Evolutionary conservation across 2,797 vertebrate genomes (phyloP), one percentile per base, ranked within the genome.

Genomic region (Diplodus sargus): DNA sequence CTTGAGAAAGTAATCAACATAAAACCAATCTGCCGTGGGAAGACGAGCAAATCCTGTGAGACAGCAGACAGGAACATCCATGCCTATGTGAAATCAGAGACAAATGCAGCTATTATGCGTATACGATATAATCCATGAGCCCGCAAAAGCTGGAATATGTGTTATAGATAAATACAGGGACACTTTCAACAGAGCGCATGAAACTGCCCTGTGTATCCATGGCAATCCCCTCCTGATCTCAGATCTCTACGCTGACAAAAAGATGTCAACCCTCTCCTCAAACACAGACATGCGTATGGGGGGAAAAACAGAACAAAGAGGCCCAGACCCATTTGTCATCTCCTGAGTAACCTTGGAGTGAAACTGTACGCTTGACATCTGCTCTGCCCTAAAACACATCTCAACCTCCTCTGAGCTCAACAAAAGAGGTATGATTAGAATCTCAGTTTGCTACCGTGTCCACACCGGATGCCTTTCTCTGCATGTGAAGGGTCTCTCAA

Each of bases 351-450:
- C 82, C 74, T 89, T 79, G 71, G 79, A 86, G 60, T 83, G 86
- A 90, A 90, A 91, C 85, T 90, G 86, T 92, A 88, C 83, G 78
- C 82, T 83, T 85, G 83, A 89, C 85, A 92, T 91, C 88, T 90
- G 88, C 84, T 87, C 70, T 59, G 75, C 53, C 63, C 56, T 58
- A 42, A 84, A 83, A 81, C 64, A 78, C 18, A 3, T 74, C 79
- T 84, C 65, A 78, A 60, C 76, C 78, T 90, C 87, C 81, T 56
- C 66, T 45, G 78, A 66, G 74, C 76, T 59, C 79, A 76, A 94
- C 92, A 94, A 94, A 91, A 89, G 90, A 89, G 82, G 51, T n/a
- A 57, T 86, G 91, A 93, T 93, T 93, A 93, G 85, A 86, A 89
- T 89, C 91, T 91, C 89, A 89, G 90, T 90, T 86, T 90, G 91